Conservation (phyloP, 1,140 invertebrate genomes). For the Formica selysi region DNA sequence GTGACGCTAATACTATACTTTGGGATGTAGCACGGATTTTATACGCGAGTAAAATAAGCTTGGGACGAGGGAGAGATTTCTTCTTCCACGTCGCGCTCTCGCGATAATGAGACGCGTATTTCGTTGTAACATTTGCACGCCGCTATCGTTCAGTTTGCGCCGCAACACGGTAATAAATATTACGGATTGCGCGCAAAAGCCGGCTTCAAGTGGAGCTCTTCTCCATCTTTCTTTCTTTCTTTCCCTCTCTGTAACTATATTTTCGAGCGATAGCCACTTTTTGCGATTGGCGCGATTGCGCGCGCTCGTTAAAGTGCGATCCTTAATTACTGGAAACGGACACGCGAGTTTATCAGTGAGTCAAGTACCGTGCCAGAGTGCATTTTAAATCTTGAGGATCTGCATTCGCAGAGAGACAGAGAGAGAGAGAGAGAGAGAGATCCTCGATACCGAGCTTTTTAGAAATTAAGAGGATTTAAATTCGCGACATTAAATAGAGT, state of each 20-base stretch:
- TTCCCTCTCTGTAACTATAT: background rate
- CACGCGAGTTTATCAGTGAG: conserved; percentile 39
- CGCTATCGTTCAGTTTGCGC: conserved; percentile 1
- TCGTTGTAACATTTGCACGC: conserved; percentile 1
- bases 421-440: background rate
- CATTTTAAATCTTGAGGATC: conserved; percentile 26
- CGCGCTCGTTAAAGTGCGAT: conserved; percentile 60
- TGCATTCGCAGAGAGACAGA: background rate
- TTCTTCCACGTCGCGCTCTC: background rate
- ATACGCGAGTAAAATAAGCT: background rate
- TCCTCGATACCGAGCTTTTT: conserved; percentile 5
- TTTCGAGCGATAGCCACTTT: conserved; percentile 50
- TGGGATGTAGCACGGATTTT: background rate
- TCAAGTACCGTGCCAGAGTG: background rate
- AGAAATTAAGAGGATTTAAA: background rate
- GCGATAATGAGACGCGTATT: conserved; percentile 11
- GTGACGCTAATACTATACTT: background rate
- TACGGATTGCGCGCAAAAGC: conserved; percentile 1
- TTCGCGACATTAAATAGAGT: background rate
- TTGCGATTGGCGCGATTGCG: conserved; percentile 50
- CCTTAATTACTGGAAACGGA: conserved; percentile 50
- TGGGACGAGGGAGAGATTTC: background rate
- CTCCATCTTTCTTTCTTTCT: too few species aligned
- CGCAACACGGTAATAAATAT: conserved; percentile 48
- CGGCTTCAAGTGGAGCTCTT: too few species aligned